Evolutionary conservation across 2,888 invertebrate species (phyloP), one percentile per base, ranked within the genome.

Genomic region (Microplitis manilae): DNA sequence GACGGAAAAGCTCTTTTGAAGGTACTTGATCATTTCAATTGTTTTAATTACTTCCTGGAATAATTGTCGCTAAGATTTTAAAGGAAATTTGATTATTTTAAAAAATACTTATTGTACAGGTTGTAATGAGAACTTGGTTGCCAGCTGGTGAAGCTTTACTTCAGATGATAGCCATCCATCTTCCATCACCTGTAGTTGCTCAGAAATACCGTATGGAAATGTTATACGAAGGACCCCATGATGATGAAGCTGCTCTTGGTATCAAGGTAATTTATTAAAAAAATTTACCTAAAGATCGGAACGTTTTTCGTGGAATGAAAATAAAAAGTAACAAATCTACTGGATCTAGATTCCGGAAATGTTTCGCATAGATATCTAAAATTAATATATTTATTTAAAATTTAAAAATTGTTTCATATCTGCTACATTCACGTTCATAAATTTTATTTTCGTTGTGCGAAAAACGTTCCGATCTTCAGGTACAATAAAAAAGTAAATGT

Each of bases 151-250:
- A 99, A 91, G 98, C 99, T 87, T 92, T 99, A 87, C 96, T 99
- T 92, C 98, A 99, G 94, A 99, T 99, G 99, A 99, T 99, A 92
- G 97, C 98, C 92, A 98, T 99, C 90, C 99, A 99, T 90, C 93
- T 99, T 90, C 99, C 99, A 79, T 99, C 99, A 40, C 99, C 99
- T 2, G 99, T 99, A 74, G 97, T 97, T 78, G 99, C 99, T 75
- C 99, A 99, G 92, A 97, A 96, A 90, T 99, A 99, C 93, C 95
- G 99, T 92, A 98, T 98, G 96, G 99, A 99, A 92, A 96, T 99
- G 96, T 92, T 99, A 91, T 99, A 99, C 91, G 99, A 99, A 92
- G 99, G 99, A 86, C 98, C 99, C 75, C 94, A 94, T 80, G 98
- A 99, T 89, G 99, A 99, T 89, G 97, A 97, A 87, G 98, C 97